These are phyloP conservation scores for Eupristina koningsbergeri DNA, from an alignment of 1,140 invertebrate genomes.

Conservation along the genomic window DNA sequence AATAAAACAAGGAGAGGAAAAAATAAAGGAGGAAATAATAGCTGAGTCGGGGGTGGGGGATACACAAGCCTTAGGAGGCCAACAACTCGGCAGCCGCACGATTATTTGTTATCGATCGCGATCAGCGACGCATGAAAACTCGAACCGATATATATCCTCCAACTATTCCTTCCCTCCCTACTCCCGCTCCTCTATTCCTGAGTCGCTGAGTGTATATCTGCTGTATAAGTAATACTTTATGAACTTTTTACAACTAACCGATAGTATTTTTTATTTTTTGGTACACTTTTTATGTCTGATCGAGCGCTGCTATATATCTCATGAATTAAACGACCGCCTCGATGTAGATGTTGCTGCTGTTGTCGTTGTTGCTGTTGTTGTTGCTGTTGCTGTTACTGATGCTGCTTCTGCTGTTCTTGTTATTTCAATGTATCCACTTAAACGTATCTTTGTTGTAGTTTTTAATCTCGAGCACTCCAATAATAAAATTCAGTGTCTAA, in stretches of 20 bases:
- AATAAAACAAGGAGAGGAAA: constrained; percentile 10
- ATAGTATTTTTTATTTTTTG: constrained; percentile 9
- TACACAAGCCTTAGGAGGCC: constrained; percentile 11
- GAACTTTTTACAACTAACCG: constrained; percentile 9
- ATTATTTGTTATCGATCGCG: constrained; percentile 58
- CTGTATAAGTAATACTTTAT: background rate
- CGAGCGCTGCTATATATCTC: background rate
- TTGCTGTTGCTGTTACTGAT: no score
- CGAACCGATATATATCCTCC: constrained; percentile 9
- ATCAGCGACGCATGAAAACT: constrained; percentile 51
- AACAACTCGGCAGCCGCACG: constrained; percentile 31
- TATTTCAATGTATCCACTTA: background rate
- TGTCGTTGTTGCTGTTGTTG: no score
- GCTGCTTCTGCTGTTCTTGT: background rate
- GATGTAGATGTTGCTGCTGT: no score
- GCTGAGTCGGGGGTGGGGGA: no score
- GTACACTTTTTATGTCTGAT: background rate
- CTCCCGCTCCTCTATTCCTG: background rate
- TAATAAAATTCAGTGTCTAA: no score
- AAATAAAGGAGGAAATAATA: constrained; percentile 1
- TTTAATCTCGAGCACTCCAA: background rate
- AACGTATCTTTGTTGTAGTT: background rate
- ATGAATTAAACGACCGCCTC: background rate
- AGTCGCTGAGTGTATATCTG: background rate
- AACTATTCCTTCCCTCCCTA: background rate